phyloP scores from a whole-genome alignment of 2,113 vertebrate genomes.

The Mirounga angustirostris region DNA sequence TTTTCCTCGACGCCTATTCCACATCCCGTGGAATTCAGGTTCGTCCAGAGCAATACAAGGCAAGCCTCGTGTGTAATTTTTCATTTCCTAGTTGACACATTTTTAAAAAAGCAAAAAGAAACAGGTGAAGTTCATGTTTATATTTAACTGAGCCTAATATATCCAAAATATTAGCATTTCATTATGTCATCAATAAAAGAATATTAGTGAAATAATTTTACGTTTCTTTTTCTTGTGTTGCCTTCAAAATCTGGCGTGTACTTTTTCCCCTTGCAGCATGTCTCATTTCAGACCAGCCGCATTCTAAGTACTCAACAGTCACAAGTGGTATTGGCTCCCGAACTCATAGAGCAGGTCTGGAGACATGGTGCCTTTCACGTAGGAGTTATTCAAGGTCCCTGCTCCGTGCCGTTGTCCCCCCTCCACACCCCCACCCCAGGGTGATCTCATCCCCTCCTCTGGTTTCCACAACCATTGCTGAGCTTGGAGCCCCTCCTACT shows the following conservation, averaged over 20 bases:
- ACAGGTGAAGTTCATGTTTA: background rate
- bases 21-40: background rate
- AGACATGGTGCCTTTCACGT: background rate
- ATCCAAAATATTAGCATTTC: background rate
- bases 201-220: background rate
- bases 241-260: background rate
- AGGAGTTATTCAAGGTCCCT: background rate
- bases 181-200: background rate
- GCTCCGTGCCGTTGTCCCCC: no score
- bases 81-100: background rate
- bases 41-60: background rate
- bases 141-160: background rate
- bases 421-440: background rate
- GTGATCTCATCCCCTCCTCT: background rate
- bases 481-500: background rate
- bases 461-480: background rate
- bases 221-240: background rate
- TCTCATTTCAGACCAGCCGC: background rate
- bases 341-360: fast-evolving
- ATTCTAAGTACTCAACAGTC: fast-evolving
- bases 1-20: background rate
- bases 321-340: fast-evolving
- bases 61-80: background rate
- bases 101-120: background rate
- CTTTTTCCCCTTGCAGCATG: no score